phyloP scores from a whole-genome alignment of 2,797 vertebrate species.

The Muscicapa comitata region DNA sequence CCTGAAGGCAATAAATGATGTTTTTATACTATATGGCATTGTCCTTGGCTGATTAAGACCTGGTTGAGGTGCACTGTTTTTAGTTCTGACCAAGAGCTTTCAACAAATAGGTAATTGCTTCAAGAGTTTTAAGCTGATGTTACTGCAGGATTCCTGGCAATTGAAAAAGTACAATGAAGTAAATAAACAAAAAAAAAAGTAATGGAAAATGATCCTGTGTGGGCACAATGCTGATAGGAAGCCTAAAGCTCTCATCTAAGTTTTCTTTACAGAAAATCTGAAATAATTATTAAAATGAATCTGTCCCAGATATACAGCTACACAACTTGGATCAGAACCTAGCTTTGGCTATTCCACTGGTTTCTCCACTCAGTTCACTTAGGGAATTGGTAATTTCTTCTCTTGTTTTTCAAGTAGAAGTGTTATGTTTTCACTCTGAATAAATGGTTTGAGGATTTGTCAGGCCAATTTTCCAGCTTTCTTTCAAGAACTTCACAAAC shows the following conservation, averaged over 20 bases:
- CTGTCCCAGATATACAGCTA: background rate
- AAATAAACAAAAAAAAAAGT: background rate
- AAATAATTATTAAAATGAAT: background rate
- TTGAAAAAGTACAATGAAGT: background rate
- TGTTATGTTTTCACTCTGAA: conserved; percentile 17
- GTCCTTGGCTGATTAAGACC: background rate
- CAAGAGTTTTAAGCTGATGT: background rate
- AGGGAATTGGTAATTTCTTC: background rate
- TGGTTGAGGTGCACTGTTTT: background rate
- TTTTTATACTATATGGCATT: background rate
- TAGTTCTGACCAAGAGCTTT: background rate
- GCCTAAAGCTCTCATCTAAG: background rate
- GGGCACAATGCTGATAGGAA: background rate
- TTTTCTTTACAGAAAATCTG: background rate
- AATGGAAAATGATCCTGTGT: background rate
- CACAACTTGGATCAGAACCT: background rate
- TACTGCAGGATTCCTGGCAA: background rate
- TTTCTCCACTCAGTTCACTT: background rate
- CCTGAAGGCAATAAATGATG: background rate
- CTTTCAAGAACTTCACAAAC: conserved; percentile 35
- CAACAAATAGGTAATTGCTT: background rate
- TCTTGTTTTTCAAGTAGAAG: background rate
- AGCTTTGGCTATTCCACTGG: background rate
- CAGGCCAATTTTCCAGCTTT: conserved; percentile 29
- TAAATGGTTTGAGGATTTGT: conserved; percentile 42